Conservation (phyloP, 2,888 invertebrate genomes). For the Heterodera filipjevi region DNA sequence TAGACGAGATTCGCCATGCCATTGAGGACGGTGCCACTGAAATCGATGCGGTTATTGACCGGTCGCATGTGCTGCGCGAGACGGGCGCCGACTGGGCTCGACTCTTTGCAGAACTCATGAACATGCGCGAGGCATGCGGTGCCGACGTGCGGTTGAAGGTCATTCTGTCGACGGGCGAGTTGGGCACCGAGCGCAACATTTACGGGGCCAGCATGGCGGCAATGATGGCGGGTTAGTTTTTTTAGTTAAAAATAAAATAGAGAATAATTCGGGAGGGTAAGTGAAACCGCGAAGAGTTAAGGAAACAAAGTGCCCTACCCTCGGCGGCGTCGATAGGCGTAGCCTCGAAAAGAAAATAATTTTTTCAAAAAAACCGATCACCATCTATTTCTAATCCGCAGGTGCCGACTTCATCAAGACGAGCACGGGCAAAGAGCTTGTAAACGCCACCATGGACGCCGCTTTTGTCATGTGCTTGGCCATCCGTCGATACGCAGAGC, state of each 20-base stretch:
- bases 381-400: slow-evolving; percentile 64
- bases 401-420: slow-evolving; percentile 93
- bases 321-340: too few species aligned
- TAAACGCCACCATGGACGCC: slow-evolving; percentile 88
- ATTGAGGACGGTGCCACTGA: slow-evolving; percentile 84
- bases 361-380: slow-evolving; percentile 7
- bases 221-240: slow-evolving; percentile 80
- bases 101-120: slow-evolving; percentile 79
- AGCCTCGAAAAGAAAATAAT: too few species aligned
- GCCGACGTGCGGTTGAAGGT: slow-evolving; percentile 80
- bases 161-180: slow-evolving; percentile 90
- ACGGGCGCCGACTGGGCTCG: slow-evolving; percentile 78
- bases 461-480: slow-evolving; percentile 92
- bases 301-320: too few species aligned
- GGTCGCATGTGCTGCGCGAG: slow-evolving; percentile 77
- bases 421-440: slow-evolving; percentile 78
- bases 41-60: slow-evolving; percentile 92
- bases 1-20: slow-evolving; percentile 82
- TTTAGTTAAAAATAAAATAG: too few species aligned
- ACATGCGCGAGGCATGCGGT: slow-evolving; percentile 79
- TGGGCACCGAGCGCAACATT: slow-evolving; percentile 70
- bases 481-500: slow-evolving; percentile 72
- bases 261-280: too few species aligned
- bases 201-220: slow-evolving; percentile 80
- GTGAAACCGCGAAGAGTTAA: too few species aligned